phyloP scores from a whole-genome alignment of 2,797 vertebrate species.

The Takifugu ocellatus region DNA sequence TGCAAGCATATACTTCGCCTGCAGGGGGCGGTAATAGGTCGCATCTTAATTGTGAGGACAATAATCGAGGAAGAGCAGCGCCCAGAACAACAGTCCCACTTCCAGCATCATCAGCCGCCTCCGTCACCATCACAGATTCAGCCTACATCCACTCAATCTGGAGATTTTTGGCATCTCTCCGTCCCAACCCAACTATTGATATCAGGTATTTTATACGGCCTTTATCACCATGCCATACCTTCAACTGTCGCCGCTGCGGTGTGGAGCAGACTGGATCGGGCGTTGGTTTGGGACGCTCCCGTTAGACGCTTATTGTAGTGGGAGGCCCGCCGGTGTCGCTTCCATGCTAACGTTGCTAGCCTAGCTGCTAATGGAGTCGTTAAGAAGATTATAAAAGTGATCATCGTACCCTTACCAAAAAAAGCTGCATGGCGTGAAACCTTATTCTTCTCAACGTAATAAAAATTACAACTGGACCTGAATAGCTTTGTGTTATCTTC shows the following conservation, averaged over 20 bases:
- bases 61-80: constrained; percentile 35
- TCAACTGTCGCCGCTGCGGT: neutral
- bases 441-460: neutral
- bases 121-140: constrained; percentile 34
- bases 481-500: neutral
- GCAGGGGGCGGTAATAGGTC: constrained; percentile 26
- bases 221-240: neutral
- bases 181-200: constrained; percentile 8
- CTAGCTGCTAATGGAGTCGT: constrained; percentile 8
- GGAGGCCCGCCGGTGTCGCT: constrained; percentile 51
- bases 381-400: constrained; percentile 19
- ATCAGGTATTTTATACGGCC: constrained; percentile 47
- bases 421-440: too few relatives aligned
- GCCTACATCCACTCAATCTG: constrained; percentile 19
- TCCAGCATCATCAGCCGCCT: constrained; percentile 66
- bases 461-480: neutral
- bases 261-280: neutral
- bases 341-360: constrained; percentile 54
- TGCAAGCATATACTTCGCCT: too few relatives aligned
- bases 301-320: constrained; percentile 22
- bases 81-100: constrained; percentile 23
- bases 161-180: constrained; percentile 7
- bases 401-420: neutral
- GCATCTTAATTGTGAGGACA: accelerated
- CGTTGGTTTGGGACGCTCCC: constrained; percentile 22